Percentiles rank a stretch among this genome's conserved stretches.
These are phyloP conservation scores for Hemicordylus capensis DNA, from an alignment of 2,113 vertebrate genomes.

Conservation along the genomic window DNA sequence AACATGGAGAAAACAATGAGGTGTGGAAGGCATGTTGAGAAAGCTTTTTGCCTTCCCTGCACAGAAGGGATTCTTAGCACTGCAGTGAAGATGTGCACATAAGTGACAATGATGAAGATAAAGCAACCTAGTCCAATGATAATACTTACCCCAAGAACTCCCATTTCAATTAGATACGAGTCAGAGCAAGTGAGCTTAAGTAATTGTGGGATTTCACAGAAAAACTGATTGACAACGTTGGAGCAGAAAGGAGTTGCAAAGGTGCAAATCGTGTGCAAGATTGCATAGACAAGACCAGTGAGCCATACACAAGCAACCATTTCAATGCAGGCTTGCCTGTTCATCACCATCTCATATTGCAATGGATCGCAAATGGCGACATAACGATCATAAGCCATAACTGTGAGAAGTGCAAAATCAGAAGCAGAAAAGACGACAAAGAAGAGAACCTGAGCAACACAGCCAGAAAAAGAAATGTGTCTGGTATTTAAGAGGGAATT, in stretches of 20 bases:
- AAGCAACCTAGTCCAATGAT: neutral
- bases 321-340: too few relatives aligned
- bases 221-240: too few relatives aligned
- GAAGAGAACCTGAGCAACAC: slow-evolving; percentile 11
- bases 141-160: neutral
- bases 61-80: neutral
- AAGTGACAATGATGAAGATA: neutral
- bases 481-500: neutral
- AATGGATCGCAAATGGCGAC: too few relatives aligned
- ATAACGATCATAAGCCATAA: too few relatives aligned
- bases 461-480: slow-evolving; percentile 4
- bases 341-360: too few relatives aligned
- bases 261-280: too few relatives aligned
- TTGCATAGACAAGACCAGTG: too few relatives aligned
- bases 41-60: neutral
- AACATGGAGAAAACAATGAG: neutral
- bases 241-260: too few relatives aligned
- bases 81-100: neutral
- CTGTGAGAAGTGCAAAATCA: too few relatives aligned
- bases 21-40: neutral
- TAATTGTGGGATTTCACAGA: too few relatives aligned
- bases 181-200: neutral
- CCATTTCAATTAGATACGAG: neutral
- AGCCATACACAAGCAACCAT: too few relatives aligned
- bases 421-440: too few relatives aligned